Conservation (phyloP, 2,888 invertebrate genomes). For the Diplazon laetatorius region DNA sequence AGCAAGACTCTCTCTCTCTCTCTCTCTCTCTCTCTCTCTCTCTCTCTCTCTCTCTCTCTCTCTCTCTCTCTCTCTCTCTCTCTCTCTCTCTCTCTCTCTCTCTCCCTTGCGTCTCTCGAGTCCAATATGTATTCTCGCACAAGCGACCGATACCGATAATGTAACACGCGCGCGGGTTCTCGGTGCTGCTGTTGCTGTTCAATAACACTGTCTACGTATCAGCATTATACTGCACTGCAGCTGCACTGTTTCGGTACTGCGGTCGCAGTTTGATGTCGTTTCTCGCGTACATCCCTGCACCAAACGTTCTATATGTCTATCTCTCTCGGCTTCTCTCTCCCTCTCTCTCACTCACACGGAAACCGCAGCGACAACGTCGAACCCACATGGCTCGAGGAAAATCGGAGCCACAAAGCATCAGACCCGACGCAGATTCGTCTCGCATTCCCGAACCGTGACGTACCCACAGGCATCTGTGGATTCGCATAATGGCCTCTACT, state of each 20-base stretch:
- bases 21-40: slow-evolving; percentile 16
- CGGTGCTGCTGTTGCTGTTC: slow-evolving; percentile 20
- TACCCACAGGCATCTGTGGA: slow-evolving; percentile 1
- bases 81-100: slow-evolving; percentile 13
- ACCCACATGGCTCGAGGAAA: slow-evolving; percentile 10
- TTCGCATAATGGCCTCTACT: slow-evolving; percentile 5
- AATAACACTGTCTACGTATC: slow-evolving; percentile 9
- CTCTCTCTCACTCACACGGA: too few species aligned
- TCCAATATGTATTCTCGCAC: slow-evolving; percentile 41
- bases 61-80: slow-evolving; percentile 12
- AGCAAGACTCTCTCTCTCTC: slow-evolving; percentile 1
- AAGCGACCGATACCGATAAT: slow-evolving; percentile 33
- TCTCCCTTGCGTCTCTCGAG: slow-evolving; percentile 37
- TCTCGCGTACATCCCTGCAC: slow-evolving; percentile 2
- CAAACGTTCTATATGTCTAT: slow-evolving; percentile 43
- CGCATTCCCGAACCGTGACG: background rate
- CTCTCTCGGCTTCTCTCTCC: too few species aligned
- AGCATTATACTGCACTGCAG: slow-evolving; percentile 60
- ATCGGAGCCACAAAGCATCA: slow-evolving; percentile 13
- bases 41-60: slow-evolving; percentile 9
- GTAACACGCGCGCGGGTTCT: slow-evolving; percentile 3
- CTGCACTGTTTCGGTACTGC: slow-evolving; percentile 51
- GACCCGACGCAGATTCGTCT: background rate
- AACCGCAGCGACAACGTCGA: slow-evolving; percentile 52
- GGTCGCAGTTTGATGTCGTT: slow-evolving; percentile 37